These are phyloP conservation scores for Suncus etruscus DNA, from an alignment of 2,113 vertebrate genomes.

Conservation along the genomic window DNA sequence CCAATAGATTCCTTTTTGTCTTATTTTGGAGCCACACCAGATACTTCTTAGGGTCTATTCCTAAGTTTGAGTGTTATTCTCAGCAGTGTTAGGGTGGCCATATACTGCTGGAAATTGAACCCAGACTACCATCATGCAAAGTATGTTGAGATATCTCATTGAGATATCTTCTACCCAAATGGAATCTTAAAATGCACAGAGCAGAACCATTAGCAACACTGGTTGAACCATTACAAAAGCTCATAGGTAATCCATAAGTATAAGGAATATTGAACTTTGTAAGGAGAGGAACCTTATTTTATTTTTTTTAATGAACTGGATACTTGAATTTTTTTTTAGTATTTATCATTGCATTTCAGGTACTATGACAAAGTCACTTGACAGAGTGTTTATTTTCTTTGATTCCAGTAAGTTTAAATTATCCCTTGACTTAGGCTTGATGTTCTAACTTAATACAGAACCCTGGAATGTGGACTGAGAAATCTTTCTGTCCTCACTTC, in stretches of 20 bases:
- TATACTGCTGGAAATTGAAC: background rate
- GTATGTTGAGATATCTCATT: background rate
- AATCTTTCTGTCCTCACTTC: background rate
- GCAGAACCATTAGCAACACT: background rate
- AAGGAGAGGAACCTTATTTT: background rate
- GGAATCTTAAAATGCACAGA: background rate
- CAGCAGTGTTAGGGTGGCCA: background rate
- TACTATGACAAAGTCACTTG: conserved; percentile 46
- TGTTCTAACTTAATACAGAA: conserved; percentile 33
- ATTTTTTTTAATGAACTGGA: background rate
- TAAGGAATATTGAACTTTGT: conserved; percentile 26
- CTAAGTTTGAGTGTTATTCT: background rate
- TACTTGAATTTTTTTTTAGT: conserved; percentile 37
- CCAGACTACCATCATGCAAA: background rate
- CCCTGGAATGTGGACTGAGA: conserved; percentile 27
- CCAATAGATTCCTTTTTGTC: no score
- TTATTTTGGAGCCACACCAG: no score
- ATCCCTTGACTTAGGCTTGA: conserved; percentile 1
- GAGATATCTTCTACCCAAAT: background rate
- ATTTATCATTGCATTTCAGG: conserved; percentile 6
- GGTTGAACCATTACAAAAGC: conserved; percentile 2
- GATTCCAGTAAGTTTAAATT: conserved; percentile 49
- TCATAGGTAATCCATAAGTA: background rate
- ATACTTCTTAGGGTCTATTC: background rate
- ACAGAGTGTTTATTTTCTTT: conserved; percentile 18